Base-by-base conservation (phyloP, 2,888 invertebrate genomes). In the Lochmaea capreae region DNA sequence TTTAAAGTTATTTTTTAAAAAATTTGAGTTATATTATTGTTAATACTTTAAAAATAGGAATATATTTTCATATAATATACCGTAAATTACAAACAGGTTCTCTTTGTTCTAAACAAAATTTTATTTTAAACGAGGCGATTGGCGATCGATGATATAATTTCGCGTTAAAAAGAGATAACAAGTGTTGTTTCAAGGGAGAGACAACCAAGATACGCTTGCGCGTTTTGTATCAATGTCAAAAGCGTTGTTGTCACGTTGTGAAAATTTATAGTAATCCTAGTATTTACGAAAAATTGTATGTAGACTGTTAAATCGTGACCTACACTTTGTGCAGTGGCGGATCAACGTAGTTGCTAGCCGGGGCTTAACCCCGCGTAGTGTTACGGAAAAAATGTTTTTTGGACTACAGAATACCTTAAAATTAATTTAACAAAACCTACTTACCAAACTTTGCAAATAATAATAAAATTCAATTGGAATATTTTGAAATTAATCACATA, bases 111-210 rank as follows among this genome's bases (percentile, higher is more conserved):
- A 80, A 81, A 79, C 77, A 54, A 46, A 80, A 43, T 9, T 81
- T 83, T 81, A 43, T 9, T 81, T 83, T 81, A 78, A 80, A 82
- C 80, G 76, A 78, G 78, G 80, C 80, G 82, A 81, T 80, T 81
- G 10, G 9, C 46, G 84, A 85, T 84, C 84, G 83, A 86, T 86
- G 84, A 84, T 85, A 83, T 81, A 83, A 84, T 80, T 79, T 76
- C 76, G 79, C 78, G 75, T 78, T 77, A 75, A 22, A 54, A 52
- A 59, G 12, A 22, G 62, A 70, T 54, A 49, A 18, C 65, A 52
- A 69, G 22, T 43, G 79, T 42, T 46, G 79, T 79, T 81, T 76
- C 16, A 11, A 33, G 39, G 26, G 11, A 16, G 54, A 66, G 16
- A 66, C 42, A 57, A 54, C 54, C 2, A n/a, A 3, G 39, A 39